These are phyloP conservation scores for Tychaedon coryphoeus DNA, from an alignment of 2,113 vertebrate species.

Conservation along the genomic window DNA sequence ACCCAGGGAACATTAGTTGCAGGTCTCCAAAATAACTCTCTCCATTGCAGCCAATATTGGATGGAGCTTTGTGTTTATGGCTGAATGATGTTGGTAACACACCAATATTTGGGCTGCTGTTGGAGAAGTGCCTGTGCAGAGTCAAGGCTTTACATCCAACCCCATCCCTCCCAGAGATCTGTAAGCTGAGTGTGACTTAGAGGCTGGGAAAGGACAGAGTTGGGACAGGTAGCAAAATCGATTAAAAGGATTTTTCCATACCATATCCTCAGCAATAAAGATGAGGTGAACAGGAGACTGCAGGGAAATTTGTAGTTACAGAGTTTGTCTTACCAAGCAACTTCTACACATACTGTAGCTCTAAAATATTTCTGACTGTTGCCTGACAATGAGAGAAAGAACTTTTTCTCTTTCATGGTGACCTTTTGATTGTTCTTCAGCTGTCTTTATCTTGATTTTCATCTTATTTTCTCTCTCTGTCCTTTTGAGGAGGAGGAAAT, in stretches of 20 bases:
- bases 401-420: neutral
- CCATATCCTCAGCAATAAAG: neutral
- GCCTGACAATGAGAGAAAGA: neutral
- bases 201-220: neutral
- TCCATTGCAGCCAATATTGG: rapidly evolving
- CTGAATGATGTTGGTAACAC: neutral
- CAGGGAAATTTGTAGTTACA: neutral
- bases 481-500: neutral
- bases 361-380: neutral
- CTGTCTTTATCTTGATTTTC: neutral
- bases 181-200: neutral
- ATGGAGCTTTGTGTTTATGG: neutral
- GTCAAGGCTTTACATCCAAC: neutral
- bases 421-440: neutral
- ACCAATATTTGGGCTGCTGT: neutral
- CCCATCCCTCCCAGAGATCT: rapidly evolving
- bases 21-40: neutral
- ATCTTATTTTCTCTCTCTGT: neutral
- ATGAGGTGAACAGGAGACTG: neutral
- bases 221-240: neutral
- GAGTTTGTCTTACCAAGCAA: neutral
- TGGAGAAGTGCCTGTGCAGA: neutral
- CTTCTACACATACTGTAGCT: neutral
- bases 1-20: rapidly evolving
- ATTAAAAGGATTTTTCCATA: neutral